These are phyloP conservation scores for Rhadinocentrus ornatus DNA, from an alignment of 2,797 vertebrate species.

Conservation along the genomic window DNA sequence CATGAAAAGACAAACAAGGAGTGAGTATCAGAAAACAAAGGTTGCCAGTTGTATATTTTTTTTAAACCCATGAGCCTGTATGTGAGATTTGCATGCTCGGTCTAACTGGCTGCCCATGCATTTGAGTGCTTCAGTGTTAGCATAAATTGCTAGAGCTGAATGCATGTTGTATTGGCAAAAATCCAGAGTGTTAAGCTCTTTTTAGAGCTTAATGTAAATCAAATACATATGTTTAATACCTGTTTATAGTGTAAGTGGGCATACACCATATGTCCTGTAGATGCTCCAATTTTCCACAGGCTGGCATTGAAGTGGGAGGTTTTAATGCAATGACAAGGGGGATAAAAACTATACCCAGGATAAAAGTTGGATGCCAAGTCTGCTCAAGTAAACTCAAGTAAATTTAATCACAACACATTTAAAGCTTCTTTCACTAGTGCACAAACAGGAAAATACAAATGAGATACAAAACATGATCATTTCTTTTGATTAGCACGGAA, in stretches of 20 bases:
- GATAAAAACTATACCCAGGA: constrained; percentile 34
- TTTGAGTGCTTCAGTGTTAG: constrained; percentile 12
- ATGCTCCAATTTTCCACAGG: constrained; percentile 68
- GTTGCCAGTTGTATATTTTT: background rate
- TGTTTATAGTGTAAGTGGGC: constrained; percentile 55
- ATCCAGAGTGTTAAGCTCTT: constrained; percentile 37
- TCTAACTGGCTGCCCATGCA: constrained; percentile 8
- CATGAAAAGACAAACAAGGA: background rate
- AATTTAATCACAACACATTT: background rate
- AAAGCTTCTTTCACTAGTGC: background rate
- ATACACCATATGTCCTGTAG: constrained; percentile 62
- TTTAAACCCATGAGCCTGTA: background rate
- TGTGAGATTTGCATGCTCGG: background rate
- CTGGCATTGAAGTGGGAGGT: constrained; percentile 54
- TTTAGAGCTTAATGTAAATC: constrained; percentile 62
- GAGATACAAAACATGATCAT: constrained; percentile 43
- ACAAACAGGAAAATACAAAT: constrained; percentile 48
- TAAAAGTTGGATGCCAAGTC: constrained; percentile 31
- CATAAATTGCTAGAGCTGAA: constrained; percentile 17
- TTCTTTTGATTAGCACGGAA: constrained; percentile 42
- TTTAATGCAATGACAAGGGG: constrained; percentile 65
- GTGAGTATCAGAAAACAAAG: background rate
- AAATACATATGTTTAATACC: constrained; percentile 63
- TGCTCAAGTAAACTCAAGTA: constrained; percentile 17
- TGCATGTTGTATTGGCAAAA: constrained; percentile 20